Conservation (phyloP, 2,888 invertebrate genomes). For the Merodon equestris region DNA sequence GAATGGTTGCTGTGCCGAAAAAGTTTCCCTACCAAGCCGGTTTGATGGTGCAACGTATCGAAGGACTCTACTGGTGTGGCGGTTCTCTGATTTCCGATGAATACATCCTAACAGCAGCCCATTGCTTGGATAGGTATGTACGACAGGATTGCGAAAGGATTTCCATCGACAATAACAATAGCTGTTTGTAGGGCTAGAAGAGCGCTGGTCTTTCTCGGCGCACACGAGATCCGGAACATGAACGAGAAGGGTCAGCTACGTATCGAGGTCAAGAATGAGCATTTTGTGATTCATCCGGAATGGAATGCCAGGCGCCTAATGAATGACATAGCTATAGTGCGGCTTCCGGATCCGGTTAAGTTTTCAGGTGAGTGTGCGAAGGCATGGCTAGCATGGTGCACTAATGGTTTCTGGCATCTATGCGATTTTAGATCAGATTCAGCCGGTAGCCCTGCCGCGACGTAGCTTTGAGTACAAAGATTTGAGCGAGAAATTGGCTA, state of each 20-base stretch:
- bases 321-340: constrained; percentile 77
- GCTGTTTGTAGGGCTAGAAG: constrained; percentile 72
- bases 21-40: constrained; percentile 77
- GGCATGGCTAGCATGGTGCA: neutral
- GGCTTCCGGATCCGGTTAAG: constrained; percentile 74
- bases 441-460: constrained; percentile 77
- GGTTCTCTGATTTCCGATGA: constrained; percentile 76
- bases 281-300: constrained; percentile 76
- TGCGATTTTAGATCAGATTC: constrained; percentile 75
- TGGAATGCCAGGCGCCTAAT: constrained; percentile 76
- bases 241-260: constrained; percentile 77
- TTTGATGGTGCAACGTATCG: constrained; percentile 74
- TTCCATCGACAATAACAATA: constrained; percentile 28
- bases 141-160: constrained; percentile 17
- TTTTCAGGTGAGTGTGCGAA: constrained; percentile 74
- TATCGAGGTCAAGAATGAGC: constrained; percentile 74
- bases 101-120: constrained; percentile 76
- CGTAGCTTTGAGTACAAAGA: constrained; percentile 74
- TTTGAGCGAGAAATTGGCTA: constrained; percentile 76
- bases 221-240: constrained; percentile 77
- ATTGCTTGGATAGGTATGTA: constrained; percentile 77
- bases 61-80: constrained; percentile 75
- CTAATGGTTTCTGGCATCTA: constrained; percentile 6
- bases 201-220: constrained; percentile 76
- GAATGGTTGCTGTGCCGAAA: constrained; percentile 74